Conservation (phyloP, 2,797 vertebrate species). For the Pachyuromys duprasi region DNA sequence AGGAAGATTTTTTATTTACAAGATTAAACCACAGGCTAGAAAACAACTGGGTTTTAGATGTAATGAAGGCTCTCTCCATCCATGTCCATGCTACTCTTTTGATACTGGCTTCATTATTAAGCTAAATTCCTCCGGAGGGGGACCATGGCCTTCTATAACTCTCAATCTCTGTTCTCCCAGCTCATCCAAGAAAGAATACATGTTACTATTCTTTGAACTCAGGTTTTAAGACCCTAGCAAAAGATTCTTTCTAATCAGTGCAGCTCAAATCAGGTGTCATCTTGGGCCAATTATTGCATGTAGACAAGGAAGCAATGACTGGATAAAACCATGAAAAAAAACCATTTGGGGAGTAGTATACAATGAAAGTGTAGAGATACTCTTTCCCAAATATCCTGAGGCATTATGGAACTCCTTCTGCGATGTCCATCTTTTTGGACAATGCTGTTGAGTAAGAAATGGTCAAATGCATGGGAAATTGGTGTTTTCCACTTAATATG, state of each 20-base stretch:
- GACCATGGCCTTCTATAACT: neutral
- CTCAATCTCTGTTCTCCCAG: neutral
- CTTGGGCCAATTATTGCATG: neutral
- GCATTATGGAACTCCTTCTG: neutral
- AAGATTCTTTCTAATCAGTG: neutral
- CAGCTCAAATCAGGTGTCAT: neutral
- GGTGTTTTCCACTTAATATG: neutral
- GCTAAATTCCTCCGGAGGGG: neutral
- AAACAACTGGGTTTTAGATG: neutral
- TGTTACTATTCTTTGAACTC: neutral
- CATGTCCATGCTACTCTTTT: neutral
- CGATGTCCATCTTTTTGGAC: neutral
- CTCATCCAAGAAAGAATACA: neutral
- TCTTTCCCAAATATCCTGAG: neutral
- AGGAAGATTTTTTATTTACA: neutral
- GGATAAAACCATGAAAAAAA: neutral
- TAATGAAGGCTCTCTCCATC: neutral
- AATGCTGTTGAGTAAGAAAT: neutral
- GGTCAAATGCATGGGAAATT: neutral
- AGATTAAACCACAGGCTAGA: neutral
- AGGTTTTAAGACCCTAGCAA: neutral
- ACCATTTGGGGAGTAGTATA: neutral
- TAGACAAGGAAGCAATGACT: neutral
- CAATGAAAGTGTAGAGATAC: neutral
- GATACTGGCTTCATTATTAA: neutral